These are phyloP conservation scores for Pterois miles DNA, from an alignment of 2,797 vertebrate genomes.

Conservation along the genomic window DNA sequence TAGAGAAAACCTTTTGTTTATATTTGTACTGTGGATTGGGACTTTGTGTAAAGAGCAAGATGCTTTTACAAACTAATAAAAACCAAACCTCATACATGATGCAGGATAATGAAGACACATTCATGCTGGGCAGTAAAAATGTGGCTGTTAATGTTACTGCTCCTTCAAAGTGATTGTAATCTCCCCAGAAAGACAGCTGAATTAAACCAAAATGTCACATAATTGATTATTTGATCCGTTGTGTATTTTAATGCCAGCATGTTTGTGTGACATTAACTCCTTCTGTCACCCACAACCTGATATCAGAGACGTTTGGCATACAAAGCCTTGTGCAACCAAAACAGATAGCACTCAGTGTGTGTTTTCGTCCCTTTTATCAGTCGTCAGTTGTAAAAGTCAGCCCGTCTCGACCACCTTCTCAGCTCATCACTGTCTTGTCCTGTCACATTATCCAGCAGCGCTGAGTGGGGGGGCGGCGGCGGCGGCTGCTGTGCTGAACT, in stretches of 20 bases:
- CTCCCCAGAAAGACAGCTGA: not conserved
- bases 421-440: constrained; percentile 69
- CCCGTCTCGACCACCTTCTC: constrained; percentile 22
- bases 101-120: not conserved
- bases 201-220: constrained; percentile 53
- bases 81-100: not conserved
- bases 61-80: not conserved
- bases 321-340: not conserved
- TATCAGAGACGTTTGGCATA: not conserved
- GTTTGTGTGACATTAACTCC: constrained; percentile 29
- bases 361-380: constrained; percentile 53
- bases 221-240: constrained; percentile 40
- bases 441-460: constrained; percentile 66
- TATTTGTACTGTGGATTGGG: not conserved
- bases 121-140: not conserved
- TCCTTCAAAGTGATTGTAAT: constrained; percentile 16
- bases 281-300: not conserved
- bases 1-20: not conserved
- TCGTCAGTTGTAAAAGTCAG: constrained; percentile 40
- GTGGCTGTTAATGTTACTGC: not conserved
- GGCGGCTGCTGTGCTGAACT: constrained; percentile 47
- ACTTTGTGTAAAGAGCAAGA: not conserved
- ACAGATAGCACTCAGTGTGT: constrained; percentile 19
- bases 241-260: constrained; percentile 32
- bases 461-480: constrained; percentile 21